Evolutionary conservation across 1,140 invertebrate species (phyloP).

Genomic region (Rhyacophila brunnea): DNA sequence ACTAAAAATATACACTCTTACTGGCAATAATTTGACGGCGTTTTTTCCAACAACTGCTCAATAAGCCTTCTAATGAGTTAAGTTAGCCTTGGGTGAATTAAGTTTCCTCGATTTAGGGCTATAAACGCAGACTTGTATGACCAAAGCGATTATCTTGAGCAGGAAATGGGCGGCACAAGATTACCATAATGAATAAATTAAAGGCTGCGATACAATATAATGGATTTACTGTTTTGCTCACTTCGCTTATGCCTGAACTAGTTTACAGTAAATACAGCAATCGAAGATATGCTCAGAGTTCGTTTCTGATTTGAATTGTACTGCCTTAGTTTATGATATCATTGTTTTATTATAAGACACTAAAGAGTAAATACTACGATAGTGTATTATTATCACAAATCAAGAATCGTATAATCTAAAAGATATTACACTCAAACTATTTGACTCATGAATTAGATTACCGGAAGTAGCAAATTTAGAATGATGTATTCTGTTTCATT

Average conservation of each 20-base stretch:
- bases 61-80: constrained; percentile 1
- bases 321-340: neutral
- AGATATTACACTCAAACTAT: too few relatives aligned
- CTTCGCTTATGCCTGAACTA: neutral
- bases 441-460: too few relatives aligned
- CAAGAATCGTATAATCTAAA: too few relatives aligned
- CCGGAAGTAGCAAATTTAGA: too few relatives aligned
- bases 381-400: neutral
- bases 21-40: too few relatives aligned
- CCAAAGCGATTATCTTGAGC: constrained; percentile 29
- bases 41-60: neutral
- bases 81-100: constrained; percentile 8
- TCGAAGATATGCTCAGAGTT: neutral
- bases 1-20: too few relatives aligned
- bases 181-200: constrained; percentile 35
- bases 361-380: neutral
- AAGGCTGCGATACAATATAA: constrained; percentile 23
- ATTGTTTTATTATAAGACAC: neutral
- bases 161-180: constrained; percentile 30
- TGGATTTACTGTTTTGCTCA: neutral
- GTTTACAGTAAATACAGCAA: neutral
- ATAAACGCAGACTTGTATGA: constrained; percentile 24
- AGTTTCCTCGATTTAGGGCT: constrained; percentile 11
- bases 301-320: neutral
- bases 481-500: too few relatives aligned